phyloP scores from a whole-genome alignment of 2,113 vertebrate genomes.

The Callipepla californica region DNA sequence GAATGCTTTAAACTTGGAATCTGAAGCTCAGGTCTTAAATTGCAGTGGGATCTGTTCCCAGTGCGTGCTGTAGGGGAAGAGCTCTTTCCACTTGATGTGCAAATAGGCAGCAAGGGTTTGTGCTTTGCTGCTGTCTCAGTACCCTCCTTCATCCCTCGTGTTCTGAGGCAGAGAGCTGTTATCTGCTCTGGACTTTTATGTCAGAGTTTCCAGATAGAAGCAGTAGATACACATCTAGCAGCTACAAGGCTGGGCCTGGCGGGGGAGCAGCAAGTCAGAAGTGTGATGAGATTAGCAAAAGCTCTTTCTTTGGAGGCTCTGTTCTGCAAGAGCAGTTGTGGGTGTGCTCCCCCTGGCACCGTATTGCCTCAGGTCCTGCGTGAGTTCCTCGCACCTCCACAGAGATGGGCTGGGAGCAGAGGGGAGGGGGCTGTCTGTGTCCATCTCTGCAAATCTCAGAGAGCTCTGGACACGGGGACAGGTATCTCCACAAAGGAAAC shows the following conservation, averaged over 20 bases:
- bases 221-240: slow-evolving; percentile 21
- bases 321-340: background rate
- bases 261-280: background rate
- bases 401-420: background rate
- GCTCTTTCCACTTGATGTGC: slow-evolving; percentile 33
- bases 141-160: background rate
- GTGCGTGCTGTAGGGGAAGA: background rate
- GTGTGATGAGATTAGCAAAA: background rate
- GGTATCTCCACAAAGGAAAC: background rate
- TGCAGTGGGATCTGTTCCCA: slow-evolving; percentile 38
- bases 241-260: slow-evolving; percentile 27
- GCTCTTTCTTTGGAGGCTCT: background rate
- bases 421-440: background rate
- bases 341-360: background rate
- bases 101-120: background rate
- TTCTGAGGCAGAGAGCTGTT: slow-evolving; percentile 32
- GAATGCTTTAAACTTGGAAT: background rate
- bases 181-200: slow-evolving; percentile 15
- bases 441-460: background rate
- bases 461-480: background rate
- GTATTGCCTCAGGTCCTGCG: background rate
- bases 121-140: background rate
- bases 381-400: background rate
- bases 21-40: slow-evolving; percentile 56
- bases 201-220: slow-evolving; percentile 30